Base-by-base conservation (phyloP, 2,113 vertebrate genomes). In the Poeciliopsis turrubarensis region DNA sequence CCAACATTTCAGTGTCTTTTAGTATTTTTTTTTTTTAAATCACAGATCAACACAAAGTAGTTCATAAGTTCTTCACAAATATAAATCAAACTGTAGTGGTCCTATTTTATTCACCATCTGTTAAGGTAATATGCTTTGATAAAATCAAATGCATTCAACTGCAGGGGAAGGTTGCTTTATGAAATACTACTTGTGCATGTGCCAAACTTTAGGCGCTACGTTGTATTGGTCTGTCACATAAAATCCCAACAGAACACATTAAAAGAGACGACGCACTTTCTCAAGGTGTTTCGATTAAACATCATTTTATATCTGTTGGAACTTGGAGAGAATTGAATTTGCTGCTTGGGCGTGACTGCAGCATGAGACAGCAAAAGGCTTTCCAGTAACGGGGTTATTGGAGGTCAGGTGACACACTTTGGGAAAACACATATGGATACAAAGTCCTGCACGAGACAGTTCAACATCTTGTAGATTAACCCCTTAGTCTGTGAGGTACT, bases 281-380 rank as follows among this genome's bases (percentile, higher is more conserved):
- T 4, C 27, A 62, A 62, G 27, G 11, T 4, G 31, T 31, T 32
- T 31, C 3, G 11, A 22, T 51, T 9, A 51, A 51, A 22, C 47
- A 51, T 51, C 7, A 5, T 8, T 32, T 32, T 32, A 32, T 25
- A 62, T 54, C 69, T 70, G 63, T 68, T 82, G 73, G 71, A 73
- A 80, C 85, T 83, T 70, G 51, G 68, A 63, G 87, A 80, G 70
- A 80, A 7, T 84, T 75, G 76, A 78, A 73, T 85, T 77, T 88
- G 84, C 84, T 86, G 60, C 60, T 76, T 32, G 54, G 76, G 80
- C 68, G 71, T 79, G 77, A 65, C 69, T 34, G 27, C 75, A 65
- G 51, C 37, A 69, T 87, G 70, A 75, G 83, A 73, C 61, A 34
- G 54, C 78, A 61, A 27, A 65, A 73, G 79, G 66, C 66, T 41